Evolutionary conservation across 2,113 vertebrate genomes (phyloP), one percentile per base, ranked within the genome.

Genomic region (Ochotona princeps): DNA sequence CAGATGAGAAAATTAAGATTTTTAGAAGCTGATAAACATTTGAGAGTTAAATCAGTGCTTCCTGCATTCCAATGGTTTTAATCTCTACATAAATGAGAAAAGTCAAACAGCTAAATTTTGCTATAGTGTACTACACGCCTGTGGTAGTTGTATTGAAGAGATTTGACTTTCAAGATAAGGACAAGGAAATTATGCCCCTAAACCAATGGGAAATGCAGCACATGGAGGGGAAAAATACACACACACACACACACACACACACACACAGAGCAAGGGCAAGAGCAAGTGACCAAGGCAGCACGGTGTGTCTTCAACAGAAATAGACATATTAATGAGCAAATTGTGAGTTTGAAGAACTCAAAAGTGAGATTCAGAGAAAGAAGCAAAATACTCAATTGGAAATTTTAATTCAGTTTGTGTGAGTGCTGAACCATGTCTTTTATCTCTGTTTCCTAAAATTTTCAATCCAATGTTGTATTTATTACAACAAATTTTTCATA

Each of bases 1-100:
- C 51, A 75, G 32, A 89, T 61, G 57, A 94, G 70, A 91, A 78
- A 83, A 79, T 15, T 15, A 93, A 86, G 11, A 8, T 83, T 90
- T 80, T 83, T 10, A 26, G 38, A 83, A 66, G 10, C 13, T 82
- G 65, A 82, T 14, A 57, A 30, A 85, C 67, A 92, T 93, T 76
- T 70, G 15, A 90, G 23, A 60, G 18, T 32, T 67, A 38, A 96
- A 70, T 61, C 38, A 88, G 44, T 83, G n/a, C n/a, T 90, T 87
- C 4, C 10, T 25, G 3, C 74, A 75, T 12, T 87, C 35, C 87
- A 66, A 20, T 90, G 54, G 14, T 90, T 30, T 72, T 90, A 90
- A 51, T 0, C 23, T 2, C 2, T 83, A 60, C 3, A 5, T 35
- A 57, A 89, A 23, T 15, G 10, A 91, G 49, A 94, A 95, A 91